Conservation (phyloP, 2,888 invertebrate species). For the Syritta pipiens region DNA sequence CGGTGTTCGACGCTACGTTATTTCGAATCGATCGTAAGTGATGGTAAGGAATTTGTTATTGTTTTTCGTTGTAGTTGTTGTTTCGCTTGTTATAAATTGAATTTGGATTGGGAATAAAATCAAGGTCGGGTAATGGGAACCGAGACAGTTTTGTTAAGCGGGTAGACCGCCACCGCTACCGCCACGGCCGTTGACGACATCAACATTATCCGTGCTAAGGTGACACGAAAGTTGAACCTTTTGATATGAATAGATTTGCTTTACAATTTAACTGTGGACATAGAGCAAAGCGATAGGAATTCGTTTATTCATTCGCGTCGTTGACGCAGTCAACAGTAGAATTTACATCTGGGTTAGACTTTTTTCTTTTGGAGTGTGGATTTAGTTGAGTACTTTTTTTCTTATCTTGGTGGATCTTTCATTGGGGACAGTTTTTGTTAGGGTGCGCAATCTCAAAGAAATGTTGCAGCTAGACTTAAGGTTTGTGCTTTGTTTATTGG, state of each 20-base stretch:
- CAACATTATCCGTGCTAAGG: constrained; percentile 43
- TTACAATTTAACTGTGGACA: constrained; percentile 57
- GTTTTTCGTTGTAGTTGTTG: not conserved
- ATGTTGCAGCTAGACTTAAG: too few species aligned
- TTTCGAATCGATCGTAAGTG: constrained; percentile 32
- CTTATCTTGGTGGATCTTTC: too few species aligned
- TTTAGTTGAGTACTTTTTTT: too few species aligned
- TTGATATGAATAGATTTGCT: constrained; percentile 65
- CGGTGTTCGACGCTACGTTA: constrained; percentile 11
- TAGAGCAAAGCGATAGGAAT: constrained; percentile 9
- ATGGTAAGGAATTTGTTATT: constrained; percentile 60
- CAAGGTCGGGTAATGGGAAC: constrained; percentile 24
- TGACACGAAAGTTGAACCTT: constrained; percentile 59
- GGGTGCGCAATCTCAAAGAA: too few species aligned
- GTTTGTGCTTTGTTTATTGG: too few species aligned
- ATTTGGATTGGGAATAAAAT: too few species aligned
- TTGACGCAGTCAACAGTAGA: not conserved
- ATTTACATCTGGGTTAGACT: not conserved
- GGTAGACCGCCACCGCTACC: constrained; percentile 14
- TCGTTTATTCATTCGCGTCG: too few species aligned
- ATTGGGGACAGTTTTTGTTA: too few species aligned
- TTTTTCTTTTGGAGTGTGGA: too few species aligned
- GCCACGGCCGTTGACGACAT: constrained; percentile 15
- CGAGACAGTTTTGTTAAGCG: constrained; percentile 50
- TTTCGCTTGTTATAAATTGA: constrained; percentile 1